Percentiles rank a stretch among this genome's conserved stretches.
phyloP scores from a whole-genome alignment of 2,797 vertebrate genomes.

The Trematomus bernacchii region DNA sequence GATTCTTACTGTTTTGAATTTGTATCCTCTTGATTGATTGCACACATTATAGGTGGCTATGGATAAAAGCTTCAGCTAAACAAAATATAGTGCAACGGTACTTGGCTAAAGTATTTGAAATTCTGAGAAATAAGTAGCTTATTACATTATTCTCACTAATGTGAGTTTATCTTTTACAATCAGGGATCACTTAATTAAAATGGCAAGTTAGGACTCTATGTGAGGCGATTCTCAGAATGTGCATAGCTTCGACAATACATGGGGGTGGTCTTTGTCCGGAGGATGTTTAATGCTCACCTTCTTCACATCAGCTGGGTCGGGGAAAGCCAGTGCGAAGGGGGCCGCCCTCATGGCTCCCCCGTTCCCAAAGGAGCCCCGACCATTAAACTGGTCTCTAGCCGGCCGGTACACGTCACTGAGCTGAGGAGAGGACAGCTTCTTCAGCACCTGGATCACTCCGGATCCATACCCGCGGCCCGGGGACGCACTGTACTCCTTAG shows the following conservation, averaged over 20 bases:
- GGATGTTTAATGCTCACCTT: conserved; percentile 79
- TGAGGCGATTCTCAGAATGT: neutral
- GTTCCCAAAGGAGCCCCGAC: conserved; percentile 96
- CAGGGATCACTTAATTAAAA: neutral
- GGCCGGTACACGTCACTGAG: conserved; percentile 93
- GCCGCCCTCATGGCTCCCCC: conserved; percentile 97
- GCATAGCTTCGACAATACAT: neutral
- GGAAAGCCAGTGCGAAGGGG: conserved; percentile 90
- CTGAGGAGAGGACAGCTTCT: conserved; percentile 93
- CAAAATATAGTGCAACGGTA: too few relatives aligned
- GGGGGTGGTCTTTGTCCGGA: neutral
- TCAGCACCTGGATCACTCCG: conserved; percentile 93
- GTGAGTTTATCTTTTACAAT: neutral
- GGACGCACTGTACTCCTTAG: conserved; percentile 92
- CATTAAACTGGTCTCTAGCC: conserved; percentile 94
- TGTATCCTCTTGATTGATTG: too few relatives aligned
- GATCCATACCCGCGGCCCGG: conserved; percentile 94
- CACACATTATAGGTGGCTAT: too few relatives aligned
- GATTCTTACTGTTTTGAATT: too few relatives aligned
- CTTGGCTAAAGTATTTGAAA: neutral
- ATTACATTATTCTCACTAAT: neutral
- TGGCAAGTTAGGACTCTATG: neutral
- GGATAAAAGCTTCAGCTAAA: too few relatives aligned
- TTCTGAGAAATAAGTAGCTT: neutral
- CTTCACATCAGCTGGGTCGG: conserved; percentile 85